Conservation (phyloP, 53 echinoderm and acorn worm genomes). For the Actinopyga echinites region DNA sequence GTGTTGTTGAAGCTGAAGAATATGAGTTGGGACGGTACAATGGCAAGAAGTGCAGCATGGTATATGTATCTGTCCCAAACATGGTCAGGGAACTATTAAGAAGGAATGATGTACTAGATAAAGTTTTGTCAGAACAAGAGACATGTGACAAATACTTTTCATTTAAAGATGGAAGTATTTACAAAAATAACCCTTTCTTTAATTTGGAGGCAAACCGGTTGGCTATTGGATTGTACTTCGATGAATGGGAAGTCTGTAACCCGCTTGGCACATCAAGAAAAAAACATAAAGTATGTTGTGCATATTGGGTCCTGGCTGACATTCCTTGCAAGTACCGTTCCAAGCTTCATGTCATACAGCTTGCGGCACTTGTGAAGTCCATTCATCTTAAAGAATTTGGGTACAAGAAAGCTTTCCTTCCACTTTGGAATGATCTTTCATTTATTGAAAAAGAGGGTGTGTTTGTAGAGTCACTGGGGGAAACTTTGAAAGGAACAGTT, state of each 20-base stretch:
- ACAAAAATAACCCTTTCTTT: neutral
- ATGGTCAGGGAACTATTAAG: neutral
- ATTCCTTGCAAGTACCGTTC: constrained; percentile 2
- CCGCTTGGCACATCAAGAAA: neutral
- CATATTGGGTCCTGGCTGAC: neutral
- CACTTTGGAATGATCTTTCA: neutral
- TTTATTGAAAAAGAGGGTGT: neutral
- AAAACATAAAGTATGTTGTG: constrained; percentile 6
- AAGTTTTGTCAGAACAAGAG: constrained; percentile 1
- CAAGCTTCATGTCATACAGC: neutral
- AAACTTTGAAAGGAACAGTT: constrained; percentile 1
- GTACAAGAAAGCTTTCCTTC: neutral
- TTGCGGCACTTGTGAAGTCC: neutral
- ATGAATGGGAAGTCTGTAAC: neutral
- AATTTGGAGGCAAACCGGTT: neutral
- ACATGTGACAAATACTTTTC: constrained; percentile 3
- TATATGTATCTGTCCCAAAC: constrained; percentile 4
- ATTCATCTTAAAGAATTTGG: constrained; percentile 2
- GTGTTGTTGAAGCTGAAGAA: constrained; percentile 5
- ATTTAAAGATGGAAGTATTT: neutral
- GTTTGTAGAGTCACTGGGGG: neutral
- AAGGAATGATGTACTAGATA: constrained; percentile 15
- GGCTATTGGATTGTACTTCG: constrained; percentile 27
- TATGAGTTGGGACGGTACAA: neutral
- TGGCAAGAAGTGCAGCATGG: neutral